Percentiles rank a stretch among this genome's conserved stretches.
These are phyloP conservation scores for Zygogramma bicolorata DNA, from an alignment of 2,888 invertebrate genomes.

Conservation along the genomic window DNA sequence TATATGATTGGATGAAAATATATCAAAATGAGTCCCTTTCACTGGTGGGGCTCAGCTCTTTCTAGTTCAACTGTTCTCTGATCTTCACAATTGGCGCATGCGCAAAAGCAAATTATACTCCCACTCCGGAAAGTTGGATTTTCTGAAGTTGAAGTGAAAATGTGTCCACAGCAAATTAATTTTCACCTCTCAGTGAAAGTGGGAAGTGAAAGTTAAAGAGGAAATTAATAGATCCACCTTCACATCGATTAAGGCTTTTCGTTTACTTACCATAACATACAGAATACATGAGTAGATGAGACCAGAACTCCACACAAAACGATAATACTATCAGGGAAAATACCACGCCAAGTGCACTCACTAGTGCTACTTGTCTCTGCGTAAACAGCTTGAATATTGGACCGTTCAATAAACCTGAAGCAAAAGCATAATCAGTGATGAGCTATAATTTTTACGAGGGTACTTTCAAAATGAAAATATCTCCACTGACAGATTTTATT, in stretches of 20 bases:
- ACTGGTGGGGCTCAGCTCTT: too few relatives aligned
- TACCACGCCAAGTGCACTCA: slow-evolving; percentile 73
- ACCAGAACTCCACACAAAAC: slow-evolving; percentile 73
- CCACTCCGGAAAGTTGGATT: too few relatives aligned
- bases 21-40: too few relatives aligned
- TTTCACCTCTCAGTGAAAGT: too few relatives aligned
- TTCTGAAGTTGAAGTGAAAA: too few relatives aligned
- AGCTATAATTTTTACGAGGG: neutral
- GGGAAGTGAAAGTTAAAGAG: too few relatives aligned
- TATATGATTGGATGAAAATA: too few relatives aligned
- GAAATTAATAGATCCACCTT: neutral
- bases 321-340: slow-evolving; percentile 73
- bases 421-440: slow-evolving; percentile 23
- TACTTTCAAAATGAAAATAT: neutral
- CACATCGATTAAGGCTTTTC: neutral
- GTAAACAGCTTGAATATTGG: slow-evolving; percentile 77
- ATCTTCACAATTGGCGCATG: too few relatives aligned
- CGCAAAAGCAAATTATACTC: too few relatives aligned
- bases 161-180: too few relatives aligned
- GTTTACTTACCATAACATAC: slow-evolving; percentile 74
- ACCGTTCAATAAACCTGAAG: slow-evolving; percentile 77
- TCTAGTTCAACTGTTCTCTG: too few relatives aligned
- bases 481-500: too few relatives aligned
- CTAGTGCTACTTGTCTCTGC: slow-evolving; percentile 76
- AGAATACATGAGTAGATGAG: slow-evolving; percentile 75